Conservation (phyloP, 2,797 vertebrate genomes). For the Falco columbarius region DNA sequence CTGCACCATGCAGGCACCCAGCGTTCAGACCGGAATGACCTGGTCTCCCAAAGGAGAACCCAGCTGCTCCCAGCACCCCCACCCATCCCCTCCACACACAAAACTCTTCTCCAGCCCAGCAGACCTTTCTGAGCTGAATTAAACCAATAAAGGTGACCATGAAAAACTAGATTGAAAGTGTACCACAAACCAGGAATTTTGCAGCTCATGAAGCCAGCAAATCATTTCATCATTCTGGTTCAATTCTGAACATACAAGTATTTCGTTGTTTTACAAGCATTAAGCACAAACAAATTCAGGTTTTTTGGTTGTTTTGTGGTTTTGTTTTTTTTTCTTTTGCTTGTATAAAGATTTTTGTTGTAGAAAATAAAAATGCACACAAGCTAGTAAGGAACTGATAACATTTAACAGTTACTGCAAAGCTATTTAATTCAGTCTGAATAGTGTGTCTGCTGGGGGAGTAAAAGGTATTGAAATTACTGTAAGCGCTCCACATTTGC, state of each 20-base stretch:
- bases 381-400: not conserved
- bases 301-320: not conserved
- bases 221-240: not conserved
- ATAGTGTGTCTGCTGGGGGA: not conserved
- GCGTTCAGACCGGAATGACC: not conserved
- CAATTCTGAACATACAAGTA: not conserved
- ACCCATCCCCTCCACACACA: no score
- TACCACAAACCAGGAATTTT: not conserved
- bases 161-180: fast-evolving
- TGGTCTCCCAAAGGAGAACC: not conserved
- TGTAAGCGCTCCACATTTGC: not conserved
- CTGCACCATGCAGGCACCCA: fast-evolving
- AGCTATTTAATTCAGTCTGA: not conserved
- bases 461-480: not conserved
- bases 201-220: not conserved
- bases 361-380: not conserved
- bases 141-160: not conserved
- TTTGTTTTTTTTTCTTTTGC: not conserved
- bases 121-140: not conserved
- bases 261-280: not conserved
- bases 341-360: not conserved
- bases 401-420: not conserved
- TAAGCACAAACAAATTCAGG: not conserved
- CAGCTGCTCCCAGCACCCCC: not conserved
- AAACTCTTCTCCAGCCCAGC: not conserved